Evolutionary conservation across 2,113 vertebrate species (phyloP).

Genomic region (Anhinga anhinga): DNA sequence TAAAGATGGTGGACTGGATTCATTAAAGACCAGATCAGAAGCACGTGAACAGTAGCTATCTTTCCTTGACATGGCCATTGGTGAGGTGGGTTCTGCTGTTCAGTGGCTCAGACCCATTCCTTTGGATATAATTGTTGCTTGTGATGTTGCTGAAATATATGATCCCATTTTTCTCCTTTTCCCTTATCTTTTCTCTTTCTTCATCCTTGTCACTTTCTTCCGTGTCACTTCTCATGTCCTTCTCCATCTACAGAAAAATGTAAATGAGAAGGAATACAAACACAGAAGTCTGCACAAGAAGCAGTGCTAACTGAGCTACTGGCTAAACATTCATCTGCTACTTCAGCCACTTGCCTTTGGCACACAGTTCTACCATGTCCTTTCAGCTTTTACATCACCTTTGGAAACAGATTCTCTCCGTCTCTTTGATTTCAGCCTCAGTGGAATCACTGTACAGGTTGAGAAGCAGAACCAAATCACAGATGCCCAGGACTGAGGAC

Average conservation of each 20-base stretch:
- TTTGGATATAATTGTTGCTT: conserved; percentile 72
- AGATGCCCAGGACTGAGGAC: not conserved
- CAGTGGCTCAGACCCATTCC: not conserved
- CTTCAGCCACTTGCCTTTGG: not conserved
- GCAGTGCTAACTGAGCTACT: conserved; percentile 45
- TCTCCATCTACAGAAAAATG: conserved; percentile 81
- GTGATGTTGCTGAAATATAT: conserved; percentile 10
- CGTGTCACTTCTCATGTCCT: conserved; percentile 89
- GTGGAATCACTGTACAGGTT: no score
- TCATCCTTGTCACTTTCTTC: conserved; percentile 79
- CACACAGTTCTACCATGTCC: not conserved
- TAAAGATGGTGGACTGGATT: not conserved
- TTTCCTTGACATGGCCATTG: conserved; percentile 33
- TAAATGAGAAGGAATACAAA: conserved; percentile 82
- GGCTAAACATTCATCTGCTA: not conserved
- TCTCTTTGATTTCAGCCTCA: not conserved
- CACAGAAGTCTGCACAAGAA: conserved; percentile 54
- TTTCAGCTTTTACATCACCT: not conserved
- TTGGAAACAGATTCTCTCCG: not conserved
- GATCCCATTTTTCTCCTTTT: conserved; percentile 59
- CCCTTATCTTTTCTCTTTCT: not conserved
- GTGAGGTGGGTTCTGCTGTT: not conserved
- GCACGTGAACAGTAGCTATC: not conserved
- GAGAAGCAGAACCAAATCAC: not conserved
- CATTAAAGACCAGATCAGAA: not conserved